A percentile compares a stretch with the other conserved stretches of the same genome.
These are phyloP conservation scores for Pachyrhynchus sulphureomaculatus DNA, from an alignment of 1,140 invertebrate genomes.

Conservation along the genomic window DNA sequence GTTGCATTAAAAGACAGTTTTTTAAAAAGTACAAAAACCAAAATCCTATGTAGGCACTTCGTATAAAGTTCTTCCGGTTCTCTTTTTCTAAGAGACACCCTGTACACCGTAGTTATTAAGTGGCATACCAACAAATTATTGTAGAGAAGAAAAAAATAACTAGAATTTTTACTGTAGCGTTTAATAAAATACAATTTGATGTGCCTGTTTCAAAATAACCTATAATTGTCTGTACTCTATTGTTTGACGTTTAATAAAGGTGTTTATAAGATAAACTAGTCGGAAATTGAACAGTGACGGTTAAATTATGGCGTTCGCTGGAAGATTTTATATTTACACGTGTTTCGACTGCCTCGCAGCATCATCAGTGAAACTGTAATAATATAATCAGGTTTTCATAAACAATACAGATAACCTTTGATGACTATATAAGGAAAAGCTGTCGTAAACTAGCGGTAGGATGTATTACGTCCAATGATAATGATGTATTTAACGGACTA, in stretches of 20 bases:
- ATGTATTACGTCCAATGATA: no score
- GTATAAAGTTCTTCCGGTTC: background rate
- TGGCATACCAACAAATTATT: conserved; percentile 17
- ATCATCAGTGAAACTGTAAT: no score
- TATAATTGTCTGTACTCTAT: conserved; percentile 34
- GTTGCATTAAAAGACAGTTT: no score
- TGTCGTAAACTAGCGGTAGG: no score
- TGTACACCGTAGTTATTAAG: background rate
- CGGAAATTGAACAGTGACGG: no score
- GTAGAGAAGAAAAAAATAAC: conserved; percentile 10
- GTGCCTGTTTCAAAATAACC: conserved; percentile 31
- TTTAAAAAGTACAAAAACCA: no score
- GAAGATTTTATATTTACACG: background rate
- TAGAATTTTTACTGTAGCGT: conserved; percentile 25
- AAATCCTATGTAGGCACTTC: background rate
- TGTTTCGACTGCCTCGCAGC: no score
- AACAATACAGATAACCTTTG: no score
- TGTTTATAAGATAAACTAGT: background rate
- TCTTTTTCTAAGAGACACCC: background rate
- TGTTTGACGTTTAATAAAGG: conserved; percentile 18
- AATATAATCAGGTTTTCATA: no score
- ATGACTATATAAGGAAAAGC: no score
- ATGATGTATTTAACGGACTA: no score
- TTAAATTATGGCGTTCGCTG: background rate
- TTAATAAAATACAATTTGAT: conserved; percentile 32